phyloP scores from a whole-genome alignment of 2,888 invertebrate species.

The Ceratothoa steindachneri region DNA sequence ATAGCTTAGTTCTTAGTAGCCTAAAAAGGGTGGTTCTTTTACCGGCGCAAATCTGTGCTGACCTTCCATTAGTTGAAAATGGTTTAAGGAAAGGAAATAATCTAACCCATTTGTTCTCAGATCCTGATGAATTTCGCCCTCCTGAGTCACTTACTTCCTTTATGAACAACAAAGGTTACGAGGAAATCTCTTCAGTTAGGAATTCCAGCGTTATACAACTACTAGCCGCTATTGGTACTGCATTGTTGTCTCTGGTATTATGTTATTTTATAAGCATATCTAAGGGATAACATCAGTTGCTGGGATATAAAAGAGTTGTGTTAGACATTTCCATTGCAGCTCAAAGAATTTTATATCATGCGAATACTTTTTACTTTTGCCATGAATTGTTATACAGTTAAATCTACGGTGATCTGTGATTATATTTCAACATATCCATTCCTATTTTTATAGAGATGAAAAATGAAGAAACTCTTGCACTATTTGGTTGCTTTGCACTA shows the following conservation, averaged over 20 bases:
- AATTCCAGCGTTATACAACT: not conserved
- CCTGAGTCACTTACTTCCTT: not conserved
- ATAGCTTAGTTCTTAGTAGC: no score
- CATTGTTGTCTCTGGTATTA: not conserved
- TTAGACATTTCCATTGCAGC: no score
- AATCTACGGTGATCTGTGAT: not conserved
- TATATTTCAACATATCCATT: not conserved
- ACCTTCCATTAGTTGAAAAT: no score
- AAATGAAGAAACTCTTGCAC: conserved; percentile 54
- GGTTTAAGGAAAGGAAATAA: no score
- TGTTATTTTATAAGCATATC: not conserved
- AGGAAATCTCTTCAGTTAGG: not conserved
- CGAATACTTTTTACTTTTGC: no score
- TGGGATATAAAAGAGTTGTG: not conserved
- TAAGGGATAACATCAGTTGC: not conserved
- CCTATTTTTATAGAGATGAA: conserved; percentile 51
- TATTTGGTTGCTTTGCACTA: conserved; percentile 47
- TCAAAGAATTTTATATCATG: no score
- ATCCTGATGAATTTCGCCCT: not conserved
- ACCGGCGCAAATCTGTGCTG: no score
- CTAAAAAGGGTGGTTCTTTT: no score
- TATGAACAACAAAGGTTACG: not conserved
- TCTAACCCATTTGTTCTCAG: no score
- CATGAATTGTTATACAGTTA: not conserved
- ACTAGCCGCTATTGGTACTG: not conserved